Evolutionary conservation across 2,888 invertebrate genomes (phyloP), one percentile per base, ranked within the genome.

Genomic region (Chalcis sispes): DNA sequence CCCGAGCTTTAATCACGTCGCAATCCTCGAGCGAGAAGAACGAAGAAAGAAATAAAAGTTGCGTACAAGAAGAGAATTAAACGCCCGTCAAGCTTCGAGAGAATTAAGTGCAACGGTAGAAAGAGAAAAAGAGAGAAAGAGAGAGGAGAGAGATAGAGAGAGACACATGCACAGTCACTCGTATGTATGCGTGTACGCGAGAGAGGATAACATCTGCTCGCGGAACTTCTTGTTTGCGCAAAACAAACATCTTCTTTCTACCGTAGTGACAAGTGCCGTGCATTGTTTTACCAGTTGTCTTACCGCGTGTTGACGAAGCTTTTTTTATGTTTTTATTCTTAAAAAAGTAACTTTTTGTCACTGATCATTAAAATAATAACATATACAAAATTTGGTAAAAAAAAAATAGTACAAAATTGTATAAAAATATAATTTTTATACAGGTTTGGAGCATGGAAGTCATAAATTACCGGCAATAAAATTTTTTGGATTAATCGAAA

Each of bases 141-240:
- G 25, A 36, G 15, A 36, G 27, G 23, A 62, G 48, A 18, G 10
- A 1, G 18, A 5, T 10, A 46, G 61, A 59, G 32, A 59, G 36
- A 64, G 48, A 29, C 20, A 18, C 32, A 5, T 40, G 7, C 2
- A 42, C 13, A 36, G 32, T 3, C 20, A 36, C 2, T 40, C 13
- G 48, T 27, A 36, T 36, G 27, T 13, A 62, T 15, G 1, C 42
- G 27, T 5, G 65, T 1, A 58, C 32, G 42, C 54, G 25, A 32
- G 62, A 5, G n/a, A 7, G 18, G n/a, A 2, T 66, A 62, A 75
- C 73, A 61, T 61, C 67, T 73, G 67, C 23, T 65, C 27, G 7
- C 18, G 20, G 15, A 65, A 58, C 18, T 64, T 27, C 58, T 50
- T 52, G 59, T 75, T 75, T 64, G 48, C 59, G 54, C 48, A 13